Base-by-base conservation (phyloP, 2,888 invertebrate genomes). In the Amphipyra tragopoginis region DNA sequence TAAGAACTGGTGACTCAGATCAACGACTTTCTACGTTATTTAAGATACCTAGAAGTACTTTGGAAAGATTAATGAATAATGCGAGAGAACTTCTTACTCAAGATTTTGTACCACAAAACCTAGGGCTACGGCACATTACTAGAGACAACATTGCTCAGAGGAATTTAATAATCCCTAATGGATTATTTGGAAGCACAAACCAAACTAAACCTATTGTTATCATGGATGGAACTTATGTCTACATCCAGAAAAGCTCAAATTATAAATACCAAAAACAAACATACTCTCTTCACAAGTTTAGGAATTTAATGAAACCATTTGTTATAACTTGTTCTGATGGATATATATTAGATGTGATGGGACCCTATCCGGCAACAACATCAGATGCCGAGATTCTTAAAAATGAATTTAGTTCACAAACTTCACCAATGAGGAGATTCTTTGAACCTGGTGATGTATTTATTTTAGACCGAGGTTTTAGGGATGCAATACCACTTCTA, bases 81-180 rank as follows among this genome's bases (percentile, higher is more conserved):
- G 52, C 48, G 0, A 42, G 43, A 29, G 40, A 54, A 38, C 10
- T 54, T 26, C 38, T 54, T 8, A 43, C 40, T 42, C 29, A 60
- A 49, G 53, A 60, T 43, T 60, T 53, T 54, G 49, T 54, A n/a
- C 58, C 47, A 14, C 43, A 43, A 34, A 42, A 52, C 33, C 42
- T 52, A 21, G 52, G 52, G 11, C 26, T 52, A 42, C 10, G 13
- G n/a, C 29, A 42, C 5, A 52, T 52, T 4, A 52, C 13, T 11
- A 40, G 51, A 26, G 51, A 21, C 14, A 40, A 40, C 26, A 33
- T 52, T 14, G 40, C 42, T 14, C 42, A 29, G 8, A 36, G 39
- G 45, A 54, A 54, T 54, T 39, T 38, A 15, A 40, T 45, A 38
- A 45, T 54, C 15, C 54, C 54, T 21, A 54, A 54, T 54, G 54